Evolutionary conservation across 1,140 invertebrate genomes (phyloP).

Genomic region (Drosophila chauvacae): DNA sequence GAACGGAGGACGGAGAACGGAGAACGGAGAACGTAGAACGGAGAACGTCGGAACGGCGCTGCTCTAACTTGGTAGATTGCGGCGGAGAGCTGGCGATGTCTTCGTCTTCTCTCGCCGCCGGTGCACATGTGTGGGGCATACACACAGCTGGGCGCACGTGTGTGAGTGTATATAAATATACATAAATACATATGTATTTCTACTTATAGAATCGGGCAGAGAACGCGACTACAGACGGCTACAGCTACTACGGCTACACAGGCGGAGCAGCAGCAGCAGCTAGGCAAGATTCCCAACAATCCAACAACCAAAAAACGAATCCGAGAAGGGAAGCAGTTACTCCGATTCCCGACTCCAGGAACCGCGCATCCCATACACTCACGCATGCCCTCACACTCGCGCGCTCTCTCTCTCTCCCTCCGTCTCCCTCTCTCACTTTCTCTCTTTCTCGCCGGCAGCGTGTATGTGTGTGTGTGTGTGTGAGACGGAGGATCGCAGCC

Average conservation of each 20-base stretch:
- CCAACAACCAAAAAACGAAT: conserved; percentile 21
- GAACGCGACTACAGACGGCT: conserved; percentile 23
- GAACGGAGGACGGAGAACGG: conserved; percentile 28
- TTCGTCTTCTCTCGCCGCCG: conserved; percentile 41
- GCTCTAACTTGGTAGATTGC: conserved; percentile 81
- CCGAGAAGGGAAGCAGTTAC: conserved; percentile 51
- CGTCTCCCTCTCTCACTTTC: background rate
- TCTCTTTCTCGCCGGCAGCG: background rate
- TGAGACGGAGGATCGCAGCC: conserved; percentile 3
- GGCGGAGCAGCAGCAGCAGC: conserved; percentile 10
- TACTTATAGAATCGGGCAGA: conserved; percentile 76
- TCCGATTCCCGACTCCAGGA: conserved; percentile 59
- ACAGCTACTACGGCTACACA: conserved; percentile 5
- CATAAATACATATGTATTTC: conserved; percentile 68
- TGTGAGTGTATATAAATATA: conserved; percentile 58
- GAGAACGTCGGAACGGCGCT: conserved; percentile 27
- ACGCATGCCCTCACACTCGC: background rate
- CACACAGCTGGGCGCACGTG: conserved; percentile 21
- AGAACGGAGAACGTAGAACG: conserved; percentile 31
- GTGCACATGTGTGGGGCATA: conserved; percentile 67
- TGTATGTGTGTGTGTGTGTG: background rate
- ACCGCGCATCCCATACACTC: conserved; percentile 2
- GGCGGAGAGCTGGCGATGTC: conserved; percentile 39
- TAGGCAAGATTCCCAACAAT: conserved; percentile 43
- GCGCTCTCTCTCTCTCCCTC: background rate